Evolutionary conservation across 1,140 invertebrate species (phyloP).

Genomic region (Varroa destructor): DNA sequence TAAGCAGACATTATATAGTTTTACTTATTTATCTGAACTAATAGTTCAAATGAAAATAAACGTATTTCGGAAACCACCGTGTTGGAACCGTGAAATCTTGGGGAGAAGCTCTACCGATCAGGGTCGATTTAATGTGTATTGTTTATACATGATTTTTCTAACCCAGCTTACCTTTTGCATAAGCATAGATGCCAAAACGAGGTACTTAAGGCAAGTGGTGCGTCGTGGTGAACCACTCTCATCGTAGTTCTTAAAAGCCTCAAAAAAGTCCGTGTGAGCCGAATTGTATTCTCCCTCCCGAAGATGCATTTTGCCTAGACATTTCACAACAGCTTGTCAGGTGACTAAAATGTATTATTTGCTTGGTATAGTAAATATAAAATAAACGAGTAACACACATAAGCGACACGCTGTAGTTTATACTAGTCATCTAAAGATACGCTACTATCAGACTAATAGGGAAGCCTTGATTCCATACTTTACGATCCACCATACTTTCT

Average conservation of each 20-base stretch:
- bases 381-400: constrained; percentile 31
- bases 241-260: constrained; percentile 99
- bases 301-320: constrained; percentile 98
- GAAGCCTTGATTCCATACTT: not conserved
- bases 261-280: constrained; percentile 98
- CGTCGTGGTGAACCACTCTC: constrained; percentile 93
- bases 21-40: too few relatives aligned
- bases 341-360: not conserved
- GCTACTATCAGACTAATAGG: too few relatives aligned
- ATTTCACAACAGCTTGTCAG: constrained; percentile 51
- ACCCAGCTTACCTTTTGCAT: constrained; percentile 40
- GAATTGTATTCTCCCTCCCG: constrained; percentile 96
- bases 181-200: constrained; percentile 94
- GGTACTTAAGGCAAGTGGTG: constrained; percentile 94
- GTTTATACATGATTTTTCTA: too few relatives aligned
- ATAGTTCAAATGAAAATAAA: too few relatives aligned
- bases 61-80: too few relatives aligned
- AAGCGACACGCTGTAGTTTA: constrained; percentile 24
- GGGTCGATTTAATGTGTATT: too few relatives aligned
- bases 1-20: too few relatives aligned
- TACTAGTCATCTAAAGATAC: not conserved
- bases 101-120: too few relatives aligned
- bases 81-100: too few relatives aligned
- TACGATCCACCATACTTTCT: not conserved
- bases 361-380: constrained; percentile 35